These are phyloP conservation scores for Eidolon helvum DNA, from an alignment of 2,113 vertebrate species.

Conservation along the genomic window DNA sequence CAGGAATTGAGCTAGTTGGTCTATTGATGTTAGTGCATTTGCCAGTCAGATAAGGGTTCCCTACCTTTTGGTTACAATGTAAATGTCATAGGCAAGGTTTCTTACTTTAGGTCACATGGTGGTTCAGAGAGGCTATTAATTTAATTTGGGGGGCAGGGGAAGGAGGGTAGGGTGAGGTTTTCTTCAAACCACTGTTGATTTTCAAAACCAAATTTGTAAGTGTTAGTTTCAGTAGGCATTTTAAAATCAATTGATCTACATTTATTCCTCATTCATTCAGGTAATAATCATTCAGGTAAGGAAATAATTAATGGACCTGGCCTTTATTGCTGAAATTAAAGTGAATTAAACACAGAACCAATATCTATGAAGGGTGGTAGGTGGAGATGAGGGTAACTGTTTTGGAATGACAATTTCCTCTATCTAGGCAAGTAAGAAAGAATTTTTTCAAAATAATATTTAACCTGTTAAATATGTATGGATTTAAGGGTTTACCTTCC, in stretches of 20 bases:
- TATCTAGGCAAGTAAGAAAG: not conserved
- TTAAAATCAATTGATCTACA: not conserved
- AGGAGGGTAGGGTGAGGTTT: not conserved
- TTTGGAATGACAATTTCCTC: not conserved
- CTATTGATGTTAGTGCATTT: not conserved
- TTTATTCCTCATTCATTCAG: not conserved
- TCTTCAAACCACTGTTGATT: not conserved
- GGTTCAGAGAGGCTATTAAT: not conserved
- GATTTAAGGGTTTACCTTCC: not conserved
- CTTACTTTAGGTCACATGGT: not conserved
- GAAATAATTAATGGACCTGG: not conserved
- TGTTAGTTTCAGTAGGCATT: not conserved
- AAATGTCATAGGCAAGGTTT: not conserved
- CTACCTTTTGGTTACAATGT: not conserved
- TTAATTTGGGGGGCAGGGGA: not conserved
- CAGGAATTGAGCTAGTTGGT: not conserved
- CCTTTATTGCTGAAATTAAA: not conserved
- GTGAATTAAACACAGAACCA: not conserved
- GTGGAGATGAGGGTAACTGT: not conserved
- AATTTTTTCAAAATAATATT: not conserved
- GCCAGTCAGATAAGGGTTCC: not conserved
- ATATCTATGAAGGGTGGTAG: not conserved
- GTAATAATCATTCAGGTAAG: not conserved
- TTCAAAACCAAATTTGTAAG: constrained; percentile 12
- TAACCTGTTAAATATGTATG: not conserved